Percentiles rank a stretch among this genome's conserved stretches.
Evolutionary conservation across 2,888 invertebrate species (phyloP).

Genomic region (Ernsta delagoae): DNA sequence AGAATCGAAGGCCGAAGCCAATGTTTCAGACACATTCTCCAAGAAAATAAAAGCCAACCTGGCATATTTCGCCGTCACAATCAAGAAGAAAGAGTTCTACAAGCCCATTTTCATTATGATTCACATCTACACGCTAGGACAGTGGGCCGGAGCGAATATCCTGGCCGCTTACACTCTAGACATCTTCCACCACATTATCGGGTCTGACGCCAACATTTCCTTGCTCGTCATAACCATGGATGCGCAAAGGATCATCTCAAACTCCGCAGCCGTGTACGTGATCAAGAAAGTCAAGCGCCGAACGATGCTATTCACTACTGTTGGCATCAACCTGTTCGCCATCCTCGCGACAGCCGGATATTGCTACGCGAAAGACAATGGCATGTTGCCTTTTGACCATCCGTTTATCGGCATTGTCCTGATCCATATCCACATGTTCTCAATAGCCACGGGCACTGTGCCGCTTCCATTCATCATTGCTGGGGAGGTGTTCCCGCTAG

Average conservation of each 20-base stretch:
- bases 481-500: constrained; percentile 87
- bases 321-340: constrained; percentile 56
- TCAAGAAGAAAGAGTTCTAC: constrained; percentile 61
- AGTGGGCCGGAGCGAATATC: constrained; percentile 67
- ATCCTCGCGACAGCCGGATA: constrained; percentile 59
- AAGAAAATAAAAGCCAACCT: constrained; percentile 50
- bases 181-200: constrained; percentile 62
- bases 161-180: constrained; percentile 62
- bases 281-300: constrained; percentile 68
- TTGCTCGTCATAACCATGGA: constrained; percentile 65
- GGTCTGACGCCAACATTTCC: constrained; percentile 54
- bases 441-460: constrained; percentile 83
- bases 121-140: constrained; percentile 61
- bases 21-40: constrained; percentile 47
- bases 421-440: constrained; percentile 75
- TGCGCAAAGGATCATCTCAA: constrained; percentile 64
- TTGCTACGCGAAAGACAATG: constrained; percentile 52
- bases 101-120: constrained; percentile 68
- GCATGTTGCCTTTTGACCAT: constrained; percentile 53
- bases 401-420: constrained; percentile 57
- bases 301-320: constrained; percentile 60
- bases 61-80: constrained; percentile 52
- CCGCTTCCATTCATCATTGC: constrained; percentile 88
- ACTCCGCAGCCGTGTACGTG: constrained; percentile 60
- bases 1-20: constrained; percentile 51